Conservation (phyloP, 2,113 vertebrate genomes). For the Amblyornis subalaris region DNA sequence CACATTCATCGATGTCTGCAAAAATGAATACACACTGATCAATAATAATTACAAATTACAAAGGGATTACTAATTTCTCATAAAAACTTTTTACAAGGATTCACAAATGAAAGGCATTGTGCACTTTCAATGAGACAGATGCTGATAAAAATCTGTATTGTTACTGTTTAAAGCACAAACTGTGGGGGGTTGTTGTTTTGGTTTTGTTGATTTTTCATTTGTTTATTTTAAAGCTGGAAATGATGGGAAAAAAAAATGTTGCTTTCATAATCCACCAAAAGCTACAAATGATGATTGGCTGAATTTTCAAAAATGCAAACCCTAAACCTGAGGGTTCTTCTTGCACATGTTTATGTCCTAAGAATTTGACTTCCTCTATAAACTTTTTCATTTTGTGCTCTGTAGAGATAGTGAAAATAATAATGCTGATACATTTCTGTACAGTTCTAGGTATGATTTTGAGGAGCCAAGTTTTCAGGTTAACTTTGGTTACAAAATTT, state of each 20-base stretch:
- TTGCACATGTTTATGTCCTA: not conserved
- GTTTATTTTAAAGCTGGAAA: not conserved
- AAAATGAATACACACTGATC: not conserved
- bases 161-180: not conserved
- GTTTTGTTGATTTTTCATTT: not conserved
- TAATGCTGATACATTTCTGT: not conserved
- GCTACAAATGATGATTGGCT: not conserved
- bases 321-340: not conserved
- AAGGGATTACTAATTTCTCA: not conserved
- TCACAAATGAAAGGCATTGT: not conserved
- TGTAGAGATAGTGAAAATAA: not conserved
- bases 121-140: not conserved
- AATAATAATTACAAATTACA: not conserved
- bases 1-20: slow-evolving; percentile 75
- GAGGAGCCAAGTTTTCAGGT: not conserved
- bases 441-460: not conserved
- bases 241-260: not conserved
- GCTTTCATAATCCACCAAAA: not conserved
- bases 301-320: not conserved
- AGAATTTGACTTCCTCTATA: not conserved
- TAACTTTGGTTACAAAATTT: not conserved
- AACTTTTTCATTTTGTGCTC: not conserved
- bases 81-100: not conserved
- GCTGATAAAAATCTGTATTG: not conserved
- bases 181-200: rapidly evolving